A percentile compares a stretch with the other conserved stretches of the same genome.
Evolutionary conservation across 2,113 vertebrate genomes (phyloP).

Genomic region (Hydrochoerus hydrochaeris): DNA sequence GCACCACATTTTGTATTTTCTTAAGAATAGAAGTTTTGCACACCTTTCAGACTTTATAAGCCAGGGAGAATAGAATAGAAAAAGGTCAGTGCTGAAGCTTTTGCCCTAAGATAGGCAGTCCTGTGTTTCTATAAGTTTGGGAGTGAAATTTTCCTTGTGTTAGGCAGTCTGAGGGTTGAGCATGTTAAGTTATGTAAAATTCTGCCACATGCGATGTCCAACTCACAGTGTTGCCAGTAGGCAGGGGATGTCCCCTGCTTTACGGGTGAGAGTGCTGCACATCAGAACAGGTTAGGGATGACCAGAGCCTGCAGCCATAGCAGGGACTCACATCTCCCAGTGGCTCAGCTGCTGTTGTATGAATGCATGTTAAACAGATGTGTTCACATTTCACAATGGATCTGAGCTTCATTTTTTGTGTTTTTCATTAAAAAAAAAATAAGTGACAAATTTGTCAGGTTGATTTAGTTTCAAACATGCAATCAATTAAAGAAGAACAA

Average conservation of each 20-base stretch:
- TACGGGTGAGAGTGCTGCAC: background rate
- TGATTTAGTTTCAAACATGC: slow-evolving; percentile 11
- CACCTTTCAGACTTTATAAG: background rate
- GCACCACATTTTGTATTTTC: background rate
- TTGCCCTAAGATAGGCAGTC: background rate
- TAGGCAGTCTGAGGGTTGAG: background rate
- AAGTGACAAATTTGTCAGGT: background rate
- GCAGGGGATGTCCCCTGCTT: background rate
- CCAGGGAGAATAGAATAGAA: background rate
- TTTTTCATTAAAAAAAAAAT: slow-evolving; percentile 1
- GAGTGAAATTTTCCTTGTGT: background rate
- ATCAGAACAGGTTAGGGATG: background rate
- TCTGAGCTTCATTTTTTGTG: background rate
- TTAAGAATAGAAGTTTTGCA: background rate
- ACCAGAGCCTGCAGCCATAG: accelerated
- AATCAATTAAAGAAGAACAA: background rate
- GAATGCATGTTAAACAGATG: background rate
- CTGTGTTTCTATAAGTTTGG: background rate
- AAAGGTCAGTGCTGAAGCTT: background rate
- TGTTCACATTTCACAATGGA: background rate
- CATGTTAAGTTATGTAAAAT: background rate
- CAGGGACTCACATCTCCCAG: background rate
- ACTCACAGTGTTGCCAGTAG: background rate
- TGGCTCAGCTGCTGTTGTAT: background rate
- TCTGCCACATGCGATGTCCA: background rate